A percentile compares a stretch with the other conserved stretches of the same genome.
Conservation (phyloP, 2,113 vertebrate genomes). For the Muntiacus muntjak region DNA sequence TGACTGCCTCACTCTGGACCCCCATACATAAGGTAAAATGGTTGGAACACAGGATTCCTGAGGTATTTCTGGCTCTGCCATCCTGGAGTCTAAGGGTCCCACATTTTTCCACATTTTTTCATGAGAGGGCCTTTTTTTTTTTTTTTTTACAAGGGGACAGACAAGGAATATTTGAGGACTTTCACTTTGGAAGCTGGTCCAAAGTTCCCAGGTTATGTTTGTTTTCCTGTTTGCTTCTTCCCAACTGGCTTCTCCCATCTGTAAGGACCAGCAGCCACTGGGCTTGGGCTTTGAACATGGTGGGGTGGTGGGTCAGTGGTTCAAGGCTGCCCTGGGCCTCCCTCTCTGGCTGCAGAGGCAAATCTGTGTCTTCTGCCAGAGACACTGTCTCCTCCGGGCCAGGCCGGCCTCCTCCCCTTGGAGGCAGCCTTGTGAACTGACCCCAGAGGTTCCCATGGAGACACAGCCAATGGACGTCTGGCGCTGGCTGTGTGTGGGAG, state of each 20-base stretch:
- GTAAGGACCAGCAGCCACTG: not conserved
- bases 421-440: not conserved
- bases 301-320: not conserved
- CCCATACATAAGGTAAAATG: not conserved
- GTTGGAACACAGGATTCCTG: not conserved
- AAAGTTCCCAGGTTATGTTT: slow-evolving; percentile 41
- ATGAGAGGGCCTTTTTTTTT: not conserved
- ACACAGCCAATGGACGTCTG: accelerated
- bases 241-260: not conserved
- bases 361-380: not conserved
- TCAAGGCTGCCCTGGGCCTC: not conserved
- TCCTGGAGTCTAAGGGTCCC: not conserved
- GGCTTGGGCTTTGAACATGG: not conserved
- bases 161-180: not conserved
- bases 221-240: slow-evolving; percentile 35
- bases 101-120: not conserved
- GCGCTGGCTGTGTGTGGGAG: not conserved
- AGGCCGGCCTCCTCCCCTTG: not conserved
- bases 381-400: not conserved
- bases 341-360: not conserved
- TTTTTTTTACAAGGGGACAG: too few species aligned
- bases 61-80: not conserved
- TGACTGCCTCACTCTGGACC: not conserved
- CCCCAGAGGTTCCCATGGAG: not conserved
- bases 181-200: slow-evolving; percentile 32